These are phyloP conservation scores for Channa striata DNA, from an alignment of 2,797 vertebrate genomes.

Conservation along the genomic window DNA sequence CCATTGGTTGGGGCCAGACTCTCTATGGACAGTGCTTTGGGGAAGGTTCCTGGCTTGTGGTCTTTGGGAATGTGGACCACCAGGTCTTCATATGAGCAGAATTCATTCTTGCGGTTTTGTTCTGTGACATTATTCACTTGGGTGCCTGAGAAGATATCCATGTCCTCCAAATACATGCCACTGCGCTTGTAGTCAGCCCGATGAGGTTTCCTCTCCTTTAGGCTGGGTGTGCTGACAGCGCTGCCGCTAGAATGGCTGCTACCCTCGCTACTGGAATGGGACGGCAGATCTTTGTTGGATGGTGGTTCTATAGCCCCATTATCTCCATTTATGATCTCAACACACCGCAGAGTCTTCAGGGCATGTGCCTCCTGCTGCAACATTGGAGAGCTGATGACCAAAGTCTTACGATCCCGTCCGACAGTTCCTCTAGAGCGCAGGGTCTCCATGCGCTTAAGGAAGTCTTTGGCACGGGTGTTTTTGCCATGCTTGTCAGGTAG, in stretches of 20 bases:
- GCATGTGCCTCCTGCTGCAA: slow-evolving; percentile 87
- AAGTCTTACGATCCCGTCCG: slow-evolving; percentile 81
- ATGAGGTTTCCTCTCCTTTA: slow-evolving; percentile 88
- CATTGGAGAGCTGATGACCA: slow-evolving; percentile 90
- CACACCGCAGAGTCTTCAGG: slow-evolving; percentile 86
- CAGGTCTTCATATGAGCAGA: slow-evolving; percentile 95
- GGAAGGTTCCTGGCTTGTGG: slow-evolving; percentile 98
- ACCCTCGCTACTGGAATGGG: slow-evolving; percentile 86
- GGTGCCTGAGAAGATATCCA: slow-evolving; percentile 89
- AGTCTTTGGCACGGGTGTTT: slow-evolving; percentile 89
- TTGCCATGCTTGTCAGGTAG: slow-evolving; percentile 86
- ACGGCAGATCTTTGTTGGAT: slow-evolving; percentile 43
- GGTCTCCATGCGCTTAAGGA: slow-evolving; percentile 93
- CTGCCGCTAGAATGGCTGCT: slow-evolving; percentile 89
- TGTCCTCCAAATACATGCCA: slow-evolving; percentile 96
- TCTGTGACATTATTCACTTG: slow-evolving; percentile 82
- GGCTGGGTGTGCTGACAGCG: slow-evolving; percentile 85
- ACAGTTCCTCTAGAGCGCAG: slow-evolving; percentile 85
- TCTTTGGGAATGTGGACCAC: slow-evolving; percentile 97
- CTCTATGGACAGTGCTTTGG: slow-evolving; percentile 97
- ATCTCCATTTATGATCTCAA: slow-evolving; percentile 88
- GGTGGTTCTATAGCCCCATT: slow-evolving; percentile 64
- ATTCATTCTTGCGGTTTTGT: slow-evolving; percentile 88
- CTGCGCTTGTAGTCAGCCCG: slow-evolving; percentile 90
- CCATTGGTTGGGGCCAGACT: slow-evolving; percentile 91